Conservation (phyloP, 2,797 vertebrate genomes). For the Oreochromis grahami region DNA sequence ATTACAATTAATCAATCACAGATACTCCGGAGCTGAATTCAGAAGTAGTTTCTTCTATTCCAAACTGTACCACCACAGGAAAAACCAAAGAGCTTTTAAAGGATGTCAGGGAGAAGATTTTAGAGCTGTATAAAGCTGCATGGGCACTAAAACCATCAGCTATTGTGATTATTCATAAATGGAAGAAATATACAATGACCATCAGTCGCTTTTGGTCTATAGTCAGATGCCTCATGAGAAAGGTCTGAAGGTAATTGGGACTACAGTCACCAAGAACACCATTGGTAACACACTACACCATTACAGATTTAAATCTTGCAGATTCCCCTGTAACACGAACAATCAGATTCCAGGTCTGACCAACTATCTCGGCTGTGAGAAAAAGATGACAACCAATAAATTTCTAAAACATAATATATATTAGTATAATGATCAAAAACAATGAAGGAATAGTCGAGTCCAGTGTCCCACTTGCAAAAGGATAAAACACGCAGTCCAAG, state of each 20-base stretch:
- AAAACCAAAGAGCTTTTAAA: background rate
- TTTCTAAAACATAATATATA: background rate
- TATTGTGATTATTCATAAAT: background rate
- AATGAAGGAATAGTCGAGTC: background rate
- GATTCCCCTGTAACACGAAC: background rate
- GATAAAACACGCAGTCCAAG: background rate
- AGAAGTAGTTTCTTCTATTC: background rate
- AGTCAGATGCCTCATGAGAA: background rate
- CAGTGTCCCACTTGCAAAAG: background rate
- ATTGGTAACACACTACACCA: fast-evolving
- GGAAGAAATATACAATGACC: background rate
- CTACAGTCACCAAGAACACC: background rate
- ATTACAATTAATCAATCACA: background rate
- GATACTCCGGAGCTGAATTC: background rate
- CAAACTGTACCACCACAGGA: background rate
- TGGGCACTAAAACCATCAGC: background rate
- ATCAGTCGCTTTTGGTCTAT: background rate
- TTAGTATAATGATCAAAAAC: background rate
- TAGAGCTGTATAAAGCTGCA: background rate
- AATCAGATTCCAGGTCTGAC: background rate
- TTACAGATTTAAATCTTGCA: background rate
- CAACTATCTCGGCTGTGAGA: background rate
- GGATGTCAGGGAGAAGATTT: background rate
- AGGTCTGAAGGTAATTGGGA: background rate
- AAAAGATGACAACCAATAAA: background rate